Conservation (phyloP, 2,888 invertebrate genomes). For the Megalurothrips usitatus region DNA sequence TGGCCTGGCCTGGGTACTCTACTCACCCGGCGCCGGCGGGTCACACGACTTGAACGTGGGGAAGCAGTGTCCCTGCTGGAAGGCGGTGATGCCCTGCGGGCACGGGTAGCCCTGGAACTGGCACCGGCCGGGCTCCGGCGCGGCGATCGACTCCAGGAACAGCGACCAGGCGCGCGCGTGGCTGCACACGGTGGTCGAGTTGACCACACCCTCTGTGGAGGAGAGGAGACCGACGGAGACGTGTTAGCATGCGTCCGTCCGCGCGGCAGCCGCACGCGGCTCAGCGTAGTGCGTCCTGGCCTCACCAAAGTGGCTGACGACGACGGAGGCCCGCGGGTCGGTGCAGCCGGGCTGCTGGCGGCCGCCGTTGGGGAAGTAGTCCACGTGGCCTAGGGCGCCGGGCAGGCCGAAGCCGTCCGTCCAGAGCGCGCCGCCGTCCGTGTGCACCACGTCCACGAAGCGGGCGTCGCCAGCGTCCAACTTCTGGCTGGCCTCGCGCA, state of each 20-base stretch:
- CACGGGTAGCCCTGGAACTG: constrained; percentile 55
- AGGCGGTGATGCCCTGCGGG: constrained; percentile 50
- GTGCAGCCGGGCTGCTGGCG: constrained; percentile 57
- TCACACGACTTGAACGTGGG: constrained; percentile 43
- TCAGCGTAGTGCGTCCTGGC: too few relatives aligned
- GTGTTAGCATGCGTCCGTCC: not conserved
- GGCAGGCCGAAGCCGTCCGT: constrained; percentile 57
- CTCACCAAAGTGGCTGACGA: constrained; percentile 54
- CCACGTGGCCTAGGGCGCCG: constrained; percentile 57
- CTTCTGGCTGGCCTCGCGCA: constrained; percentile 53
- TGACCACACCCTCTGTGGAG: constrained; percentile 47
- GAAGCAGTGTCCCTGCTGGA: constrained; percentile 53
- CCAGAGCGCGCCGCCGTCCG: constrained; percentile 57
- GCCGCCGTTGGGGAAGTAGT: constrained; percentile 59
- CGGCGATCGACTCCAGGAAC: constrained; percentile 51
- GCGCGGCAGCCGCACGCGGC: not conserved
- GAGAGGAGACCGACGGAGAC: constrained; percentile 27
- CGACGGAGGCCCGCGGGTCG: constrained; percentile 54
- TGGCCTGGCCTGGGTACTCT: constrained; percentile 44
- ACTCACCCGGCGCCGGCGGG: constrained; percentile 43
- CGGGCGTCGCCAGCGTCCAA: constrained; percentile 59
- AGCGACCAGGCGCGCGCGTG: constrained; percentile 54
- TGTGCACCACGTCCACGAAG: constrained; percentile 65
- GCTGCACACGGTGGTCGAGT: constrained; percentile 54
- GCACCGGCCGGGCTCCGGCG: constrained; percentile 43